Evolutionary conservation across 2,888 invertebrate species (phyloP).

Genomic region (Thymelicus lineola): DNA sequence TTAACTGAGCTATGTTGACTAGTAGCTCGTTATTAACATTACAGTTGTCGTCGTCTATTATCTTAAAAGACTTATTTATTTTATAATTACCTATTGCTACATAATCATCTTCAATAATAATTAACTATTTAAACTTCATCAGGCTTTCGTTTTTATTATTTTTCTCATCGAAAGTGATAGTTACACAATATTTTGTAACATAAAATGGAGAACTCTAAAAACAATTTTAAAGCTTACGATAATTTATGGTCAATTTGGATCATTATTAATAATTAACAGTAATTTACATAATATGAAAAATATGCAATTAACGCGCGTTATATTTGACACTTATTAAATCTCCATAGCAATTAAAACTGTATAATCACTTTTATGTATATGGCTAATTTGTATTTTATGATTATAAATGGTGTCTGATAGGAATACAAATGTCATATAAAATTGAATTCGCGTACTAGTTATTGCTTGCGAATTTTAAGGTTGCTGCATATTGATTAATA

Average conservation of each 20-base stretch:
- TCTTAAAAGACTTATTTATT: no score
- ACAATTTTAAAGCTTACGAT: no score
- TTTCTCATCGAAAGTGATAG: conserved; percentile 3
- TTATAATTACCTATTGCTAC: no score
- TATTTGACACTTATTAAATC: conserved; percentile 29
- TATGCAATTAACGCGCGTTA: conserved; percentile 23
- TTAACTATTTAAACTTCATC: no score
- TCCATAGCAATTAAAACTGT: conserved; percentile 4
- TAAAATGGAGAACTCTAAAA: background rate
- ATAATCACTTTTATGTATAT: conserved; percentile 9
- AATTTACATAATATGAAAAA: conserved; percentile 23
- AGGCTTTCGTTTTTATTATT: background rate
- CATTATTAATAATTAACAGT: conserved; percentile 27
- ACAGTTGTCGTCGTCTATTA: no score
- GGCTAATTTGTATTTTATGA: conserved; percentile 4
- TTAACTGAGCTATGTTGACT: no score
- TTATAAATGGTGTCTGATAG: conserved; percentile 9
- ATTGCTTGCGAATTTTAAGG: background rate
- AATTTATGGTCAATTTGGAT: background rate
- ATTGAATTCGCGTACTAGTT: background rate
- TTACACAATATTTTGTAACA: background rate
- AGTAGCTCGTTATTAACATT: no score
- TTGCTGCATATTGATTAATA: background rate
- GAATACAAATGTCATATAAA: background rate
- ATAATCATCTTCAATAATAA: no score